Evolutionary conservation across 64 coral and sea anemone genomes (phyloP).

Genomic region (Platygyra sinensis): DNA sequence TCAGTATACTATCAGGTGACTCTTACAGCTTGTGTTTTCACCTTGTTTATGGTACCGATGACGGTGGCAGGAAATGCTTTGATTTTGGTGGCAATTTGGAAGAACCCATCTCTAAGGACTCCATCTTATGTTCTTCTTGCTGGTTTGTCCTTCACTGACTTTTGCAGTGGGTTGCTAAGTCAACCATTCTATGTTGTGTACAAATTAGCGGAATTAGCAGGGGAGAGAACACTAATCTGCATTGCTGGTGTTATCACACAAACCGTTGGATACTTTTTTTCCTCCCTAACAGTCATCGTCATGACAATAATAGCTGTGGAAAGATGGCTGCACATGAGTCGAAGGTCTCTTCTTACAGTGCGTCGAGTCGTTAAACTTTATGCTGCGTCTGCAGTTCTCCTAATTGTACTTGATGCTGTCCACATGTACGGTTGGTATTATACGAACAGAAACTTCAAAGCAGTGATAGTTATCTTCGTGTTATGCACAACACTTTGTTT

Average conservation of each 20-base stretch:
- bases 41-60: background rate
- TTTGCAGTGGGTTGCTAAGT: background rate
- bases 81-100: constrained; percentile 5
- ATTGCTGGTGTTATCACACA: background rate
- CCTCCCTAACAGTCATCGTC: background rate
- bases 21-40: background rate
- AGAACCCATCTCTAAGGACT: background rate
- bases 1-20: background rate
- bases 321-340: background rate
- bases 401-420: background rate
- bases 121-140: constrained; percentile 2
- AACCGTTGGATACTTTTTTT: background rate
- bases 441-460: too few relatives aligned
- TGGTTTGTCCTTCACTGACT: background rate
- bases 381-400: background rate
- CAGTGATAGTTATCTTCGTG: too few relatives aligned
- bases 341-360: background rate
- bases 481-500: background rate
- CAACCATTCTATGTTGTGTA: background rate
- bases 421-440: background rate
- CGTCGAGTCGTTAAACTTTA: background rate
- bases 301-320: background rate
- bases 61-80: background rate
- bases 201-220: background rate
- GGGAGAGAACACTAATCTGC: background rate